These are phyloP conservation scores for Daphoenositta chrysoptera DNA, from an alignment of 2,113 vertebrate species.

Conservation along the genomic window DNA sequence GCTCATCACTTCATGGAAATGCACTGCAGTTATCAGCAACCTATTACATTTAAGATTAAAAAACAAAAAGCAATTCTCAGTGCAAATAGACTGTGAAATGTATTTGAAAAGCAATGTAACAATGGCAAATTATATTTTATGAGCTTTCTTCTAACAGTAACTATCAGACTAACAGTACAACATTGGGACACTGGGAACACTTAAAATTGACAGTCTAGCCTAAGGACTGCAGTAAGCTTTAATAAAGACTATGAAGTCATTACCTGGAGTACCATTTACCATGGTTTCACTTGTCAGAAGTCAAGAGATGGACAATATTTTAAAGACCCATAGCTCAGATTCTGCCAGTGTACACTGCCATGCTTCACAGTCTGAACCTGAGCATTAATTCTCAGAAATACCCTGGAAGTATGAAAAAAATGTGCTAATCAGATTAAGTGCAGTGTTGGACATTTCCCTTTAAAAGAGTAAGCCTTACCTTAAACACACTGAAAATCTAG, in stretches of 20 bases:
- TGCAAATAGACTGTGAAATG: not conserved
- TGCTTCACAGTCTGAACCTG: not conserved
- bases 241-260: not conserved
- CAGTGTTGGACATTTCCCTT: not conserved
- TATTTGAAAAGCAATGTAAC: not conserved
- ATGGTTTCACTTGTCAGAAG: not conserved
- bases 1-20: not conserved
- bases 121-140: not conserved
- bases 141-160: not conserved
- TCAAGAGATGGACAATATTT: not conserved
- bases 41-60: not conserved
- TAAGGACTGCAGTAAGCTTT: not conserved
- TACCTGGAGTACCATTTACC: not conserved
- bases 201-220: not conserved
- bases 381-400: not conserved
- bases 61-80: not conserved
- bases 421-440: not conserved
- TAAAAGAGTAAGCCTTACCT: not conserved
- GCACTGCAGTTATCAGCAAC: not conserved
- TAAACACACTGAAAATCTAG: not conserved
- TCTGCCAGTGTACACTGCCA: not conserved
- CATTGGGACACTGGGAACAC: not conserved
- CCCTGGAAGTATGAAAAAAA: not conserved
- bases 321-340: not conserved
- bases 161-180: not conserved